Conservation (phyloP, 1,140 invertebrate species). For the Aphidius ervi region DNA sequence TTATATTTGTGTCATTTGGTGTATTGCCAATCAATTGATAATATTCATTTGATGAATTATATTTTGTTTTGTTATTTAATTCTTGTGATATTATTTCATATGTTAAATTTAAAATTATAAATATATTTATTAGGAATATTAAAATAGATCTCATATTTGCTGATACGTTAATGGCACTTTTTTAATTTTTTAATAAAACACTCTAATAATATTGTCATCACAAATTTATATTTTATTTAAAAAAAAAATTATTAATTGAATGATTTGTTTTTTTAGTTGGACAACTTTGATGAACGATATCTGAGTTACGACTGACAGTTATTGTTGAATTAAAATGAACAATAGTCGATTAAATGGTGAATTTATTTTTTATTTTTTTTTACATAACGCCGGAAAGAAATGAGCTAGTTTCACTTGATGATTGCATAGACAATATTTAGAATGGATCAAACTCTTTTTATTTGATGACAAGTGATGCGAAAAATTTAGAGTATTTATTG, state of each 20-base stretch:
- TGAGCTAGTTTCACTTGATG: conserved; percentile 46
- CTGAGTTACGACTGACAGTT: conserved; percentile 2
- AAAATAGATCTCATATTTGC: too few relatives aligned
- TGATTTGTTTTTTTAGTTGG: too few relatives aligned
- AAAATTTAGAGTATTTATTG: conserved; percentile 7
- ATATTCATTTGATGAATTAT: conserved; percentile 8
- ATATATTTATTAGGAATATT: too few relatives aligned
- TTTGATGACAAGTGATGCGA: conserved; percentile 50
- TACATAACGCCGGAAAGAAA: conserved; percentile 53
- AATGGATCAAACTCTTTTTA: conserved; percentile 31
- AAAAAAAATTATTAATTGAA: too few relatives aligned
- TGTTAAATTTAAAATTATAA: too few relatives aligned
- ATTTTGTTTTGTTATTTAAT: neutral
- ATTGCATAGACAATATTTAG: conserved; percentile 37
- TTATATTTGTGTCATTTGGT: conserved; percentile 1
- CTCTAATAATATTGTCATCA: too few relatives aligned
- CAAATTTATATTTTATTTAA: too few relatives aligned
- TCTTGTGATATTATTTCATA: too few relatives aligned
- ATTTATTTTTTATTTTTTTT: conserved; percentile 37
- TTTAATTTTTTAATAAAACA: too few relatives aligned
- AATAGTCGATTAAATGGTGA: conserved; percentile 35
- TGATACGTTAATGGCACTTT: too few relatives aligned
- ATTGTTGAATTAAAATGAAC: conserved; percentile 32
- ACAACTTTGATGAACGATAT: too few relatives aligned
- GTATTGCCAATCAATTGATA: neutral